Evolutionary conservation across 2,888 invertebrate species (phyloP), one percentile per base, ranked within the genome.

Genomic region (Cyaniris semiargus): DNA sequence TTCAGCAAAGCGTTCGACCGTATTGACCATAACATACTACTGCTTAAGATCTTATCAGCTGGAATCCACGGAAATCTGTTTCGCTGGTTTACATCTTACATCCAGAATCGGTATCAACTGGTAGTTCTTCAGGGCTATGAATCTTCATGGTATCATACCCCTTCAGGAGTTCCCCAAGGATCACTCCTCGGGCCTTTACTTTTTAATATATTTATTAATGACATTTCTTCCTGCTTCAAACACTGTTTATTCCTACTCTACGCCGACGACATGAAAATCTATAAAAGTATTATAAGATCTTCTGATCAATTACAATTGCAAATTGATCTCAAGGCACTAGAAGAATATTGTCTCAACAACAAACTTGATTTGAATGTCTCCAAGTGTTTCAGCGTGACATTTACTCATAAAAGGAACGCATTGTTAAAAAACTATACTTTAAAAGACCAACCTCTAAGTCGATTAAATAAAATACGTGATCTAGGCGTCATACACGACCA

Each of bases 61-160:
- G 77, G 77, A 15, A 74, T 77, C 27, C 74, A 34, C 1, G 34
- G 34, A 34, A 34, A 34, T 34, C 34, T 34, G 34, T 34, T 34
- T 34, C 34, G 34, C 34, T 34, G 34, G 34, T 34, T 34, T 34
- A 34, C 34, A 34, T 34, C 34, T 7, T 34, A 34, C 6, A 34
- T 34, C 7, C 34, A 34, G 34, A 34, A 34, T 34, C 34, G 34
- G 34, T 34, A 74, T 13, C 77, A 74, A 34, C 15, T 56, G 18
- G 77, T 76, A 31, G 76, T 71, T 15, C 53, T 76, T 1, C 70
- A 76, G 2, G 71, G 76, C 5, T 71, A 56, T 75, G 56, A 21
- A 7, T 75, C 44, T 27, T 44, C n/a, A 53, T 74, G 74, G 44
- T 53, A 2, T n/a, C 8, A 44, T 23, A 71, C 38, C 18, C 70